phyloP scores from a whole-genome alignment of 1,140 invertebrate genomes.

The Pseudomyrmex sp. region DNA sequence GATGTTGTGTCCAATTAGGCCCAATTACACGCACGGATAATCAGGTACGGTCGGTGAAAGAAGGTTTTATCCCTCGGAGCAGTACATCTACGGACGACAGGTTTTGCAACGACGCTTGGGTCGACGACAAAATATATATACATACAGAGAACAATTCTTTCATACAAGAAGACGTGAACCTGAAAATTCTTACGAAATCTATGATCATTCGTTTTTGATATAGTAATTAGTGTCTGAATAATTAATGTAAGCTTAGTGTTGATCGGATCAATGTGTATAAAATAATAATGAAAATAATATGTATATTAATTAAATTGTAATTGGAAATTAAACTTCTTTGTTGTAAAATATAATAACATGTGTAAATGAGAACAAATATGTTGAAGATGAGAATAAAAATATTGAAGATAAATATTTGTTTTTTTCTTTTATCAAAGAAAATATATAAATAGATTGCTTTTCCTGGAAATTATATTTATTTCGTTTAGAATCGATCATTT shows the following conservation, averaged over 20 bases:
- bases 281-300: constrained; percentile 6
- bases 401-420: no score
- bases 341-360: no score
- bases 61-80: constrained; percentile 63
- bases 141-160: constrained; percentile 11
- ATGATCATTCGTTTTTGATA: constrained; percentile 14
- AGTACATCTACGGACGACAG: constrained; percentile 66
- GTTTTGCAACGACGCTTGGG: constrained; percentile 64
- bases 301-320: no score
- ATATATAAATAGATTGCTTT: not conserved
- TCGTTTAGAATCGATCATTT: not conserved
- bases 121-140: constrained; percentile 30
- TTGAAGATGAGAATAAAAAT: no score
- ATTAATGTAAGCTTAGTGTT: constrained; percentile 1
- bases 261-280: constrained; percentile 8
- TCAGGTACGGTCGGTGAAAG: constrained; percentile 67
- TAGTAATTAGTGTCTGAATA: constrained; percentile 20
- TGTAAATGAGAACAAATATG: no score
- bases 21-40: constrained; percentile 69
- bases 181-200: constrained; percentile 22
- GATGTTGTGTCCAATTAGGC: constrained; percentile 66
- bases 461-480: not conserved
- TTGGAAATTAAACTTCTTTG: no score
- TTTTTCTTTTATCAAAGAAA: not conserved
- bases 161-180: constrained; percentile 14